Base-by-base conservation (phyloP, 2,888 invertebrate genomes). In the Plebejus anna region DNA sequence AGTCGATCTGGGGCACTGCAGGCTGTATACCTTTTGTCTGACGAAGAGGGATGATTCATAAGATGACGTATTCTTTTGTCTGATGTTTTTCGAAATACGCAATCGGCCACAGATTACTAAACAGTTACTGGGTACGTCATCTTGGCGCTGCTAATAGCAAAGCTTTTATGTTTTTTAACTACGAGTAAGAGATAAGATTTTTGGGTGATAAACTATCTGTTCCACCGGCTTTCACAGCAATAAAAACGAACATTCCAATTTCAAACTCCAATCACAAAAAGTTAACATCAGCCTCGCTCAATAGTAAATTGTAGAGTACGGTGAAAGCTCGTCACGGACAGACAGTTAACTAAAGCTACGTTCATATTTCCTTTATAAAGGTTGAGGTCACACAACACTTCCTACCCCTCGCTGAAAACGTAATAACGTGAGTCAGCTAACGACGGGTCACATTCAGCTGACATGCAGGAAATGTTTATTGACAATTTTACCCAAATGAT, bases 251-350 rank as follows among this genome's bases (percentile, higher is more conserved):
- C 38, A n/a, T n/a, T 22, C 42, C 42, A 71, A 71, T 38, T 22
- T 72, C 0, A 13, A 42, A 72, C 72, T 72, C 28, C 72, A 47
- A 28, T 28, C 72, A 72, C 51, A 72, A 72, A 72, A 71, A 72
- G 47, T 28, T 13, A 28, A 4, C 28, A 0, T 6, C 28, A 51
- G 72, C 51, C 38, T 47, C 28, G 72, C 51, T 22, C 47, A 51
- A 72, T 72, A 28, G 47, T 61, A 59, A 66, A 66, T 32, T 73
- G 32, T 55, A 55, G 5, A 73, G 55, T 55, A 55, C 32, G 32
- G 73, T 73, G 73, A 73, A 73, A 73, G 73, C 73, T 73, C 73
- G 73, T 55, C 51, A 73, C 73, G 73, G 28, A 28, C 16, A 32
- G 51, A 72, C 47, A 13, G 47, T 42, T 47, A 51, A 66, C 32